Evolutionary conservation across 2,888 invertebrate genomes (phyloP).

Genomic region (Scrobipalpa atriplicella): DNA sequence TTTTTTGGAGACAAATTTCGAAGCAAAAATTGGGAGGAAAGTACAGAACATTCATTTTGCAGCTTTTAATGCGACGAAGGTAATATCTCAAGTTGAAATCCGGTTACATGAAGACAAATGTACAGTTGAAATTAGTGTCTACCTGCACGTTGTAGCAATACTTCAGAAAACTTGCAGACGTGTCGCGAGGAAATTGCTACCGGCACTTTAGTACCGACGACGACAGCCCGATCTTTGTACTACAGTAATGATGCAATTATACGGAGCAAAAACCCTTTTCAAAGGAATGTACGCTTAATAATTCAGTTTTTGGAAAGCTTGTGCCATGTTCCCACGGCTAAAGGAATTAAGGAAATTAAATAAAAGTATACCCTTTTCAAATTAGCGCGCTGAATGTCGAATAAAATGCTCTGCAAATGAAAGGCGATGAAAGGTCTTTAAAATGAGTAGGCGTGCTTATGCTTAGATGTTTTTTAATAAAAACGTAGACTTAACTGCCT

Average conservation of each 20-base stretch:
- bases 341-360: slow-evolving; percentile 20
- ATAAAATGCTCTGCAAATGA: not conserved
- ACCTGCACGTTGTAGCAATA: not conserved
- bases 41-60: slow-evolving; percentile 21
- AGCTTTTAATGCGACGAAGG: not conserved
- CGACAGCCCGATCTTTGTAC: slow-evolving; percentile 19
- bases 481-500: not conserved
- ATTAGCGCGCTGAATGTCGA: not conserved
- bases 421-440: not conserved
- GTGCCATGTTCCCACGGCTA: not conserved
- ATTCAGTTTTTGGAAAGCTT: slow-evolving; percentile 33
- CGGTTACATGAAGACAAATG: slow-evolving; percentile 21
- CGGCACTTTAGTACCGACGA: not conserved
- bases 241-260: slow-evolving; percentile 50
- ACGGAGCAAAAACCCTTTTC: slow-evolving; percentile 33
- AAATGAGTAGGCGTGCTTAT: not conserved
- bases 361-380: slow-evolving; percentile 2
- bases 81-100: slow-evolving; percentile 22
- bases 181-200: not conserved
- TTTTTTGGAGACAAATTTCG: slow-evolving; percentile 27
- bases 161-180: not conserved
- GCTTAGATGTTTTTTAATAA: not conserved
- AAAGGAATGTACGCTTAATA: slow-evolving; percentile 28
- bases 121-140: not conserved
- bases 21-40: not conserved